These are phyloP conservation scores for Oryzias woworae DNA, from an alignment of 2,113 vertebrate species.

Conservation along the genomic window DNA sequence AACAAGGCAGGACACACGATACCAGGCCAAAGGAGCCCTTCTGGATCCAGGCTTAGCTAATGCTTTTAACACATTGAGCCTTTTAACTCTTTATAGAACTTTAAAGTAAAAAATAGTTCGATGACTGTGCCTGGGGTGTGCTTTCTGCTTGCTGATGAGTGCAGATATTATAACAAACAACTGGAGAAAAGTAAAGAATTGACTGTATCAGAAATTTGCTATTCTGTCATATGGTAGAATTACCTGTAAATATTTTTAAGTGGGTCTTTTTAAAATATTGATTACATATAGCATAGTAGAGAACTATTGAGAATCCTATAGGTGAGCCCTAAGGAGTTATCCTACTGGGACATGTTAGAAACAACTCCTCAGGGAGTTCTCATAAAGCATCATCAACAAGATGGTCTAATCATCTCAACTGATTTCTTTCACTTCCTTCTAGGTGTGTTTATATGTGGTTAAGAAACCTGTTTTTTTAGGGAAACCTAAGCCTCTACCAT, in stretches of 20 bases:
- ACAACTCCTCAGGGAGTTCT: background rate
- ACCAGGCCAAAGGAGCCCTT: slow-evolving; percentile 64
- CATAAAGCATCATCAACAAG: background rate
- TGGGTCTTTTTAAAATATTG: too few species aligned
- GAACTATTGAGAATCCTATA: background rate
- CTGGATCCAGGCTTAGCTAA: slow-evolving; percentile 78
- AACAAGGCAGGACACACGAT: slow-evolving; percentile 78
- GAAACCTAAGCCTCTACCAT: too few species aligned
- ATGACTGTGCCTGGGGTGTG: slow-evolving; percentile 7
- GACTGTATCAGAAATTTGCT: background rate
- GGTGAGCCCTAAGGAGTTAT: background rate
- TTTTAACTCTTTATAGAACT: slow-evolving; percentile 73
- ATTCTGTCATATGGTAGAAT: too few species aligned
- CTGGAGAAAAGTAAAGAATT: slow-evolving; percentile 1
- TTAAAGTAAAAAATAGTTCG: slow-evolving; percentile 17
- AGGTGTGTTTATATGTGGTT: too few species aligned
- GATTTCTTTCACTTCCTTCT: background rate
- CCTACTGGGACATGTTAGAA: background rate
- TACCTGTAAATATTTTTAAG: too few species aligned
- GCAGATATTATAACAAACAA: slow-evolving; percentile 4
- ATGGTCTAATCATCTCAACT: background rate
- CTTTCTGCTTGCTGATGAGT: slow-evolving; percentile 6
- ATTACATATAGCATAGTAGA: too few species aligned
- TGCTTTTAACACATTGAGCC: slow-evolving; percentile 80
- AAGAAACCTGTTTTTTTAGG: too few species aligned